phyloP scores from a whole-genome alignment of 1,140 invertebrate species.

The Hydropsyche tenuis region DNA sequence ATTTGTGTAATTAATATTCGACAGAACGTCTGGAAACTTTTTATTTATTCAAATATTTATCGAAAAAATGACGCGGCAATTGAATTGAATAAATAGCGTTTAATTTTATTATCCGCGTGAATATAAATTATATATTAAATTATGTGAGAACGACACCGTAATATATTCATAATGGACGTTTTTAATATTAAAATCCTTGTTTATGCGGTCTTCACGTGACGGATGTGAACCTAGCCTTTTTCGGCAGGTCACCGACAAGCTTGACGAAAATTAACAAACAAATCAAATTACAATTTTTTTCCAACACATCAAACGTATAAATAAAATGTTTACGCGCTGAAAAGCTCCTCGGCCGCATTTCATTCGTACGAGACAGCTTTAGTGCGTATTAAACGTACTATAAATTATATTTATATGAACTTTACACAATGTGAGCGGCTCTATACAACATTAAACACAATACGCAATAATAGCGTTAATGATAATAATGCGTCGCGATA shows the following conservation, averaged over 20 bases:
- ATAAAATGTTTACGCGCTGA: neutral
- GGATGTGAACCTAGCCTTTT: neutral
- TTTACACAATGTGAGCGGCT: conserved; percentile 19
- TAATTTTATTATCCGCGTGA: conserved; percentile 10
- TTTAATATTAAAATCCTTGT: conserved; percentile 18
- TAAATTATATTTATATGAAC: conserved; percentile 33
- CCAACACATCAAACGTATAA: neutral
- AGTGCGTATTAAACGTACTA: conserved; percentile 14
- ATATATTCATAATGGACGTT: conserved; percentile 19
- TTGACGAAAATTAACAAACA: neutral
- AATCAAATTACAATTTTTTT: neutral
- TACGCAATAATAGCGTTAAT: conserved; percentile 9
- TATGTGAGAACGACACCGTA: conserved; percentile 17
- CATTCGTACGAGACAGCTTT: neutral
- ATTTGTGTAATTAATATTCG: no score
- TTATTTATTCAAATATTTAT: conserved; percentile 15
- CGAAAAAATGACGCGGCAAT: neutral
- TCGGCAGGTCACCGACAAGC: no score
- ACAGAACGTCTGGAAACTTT: neutral
- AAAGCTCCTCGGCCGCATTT: neutral
- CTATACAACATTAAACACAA: no score
- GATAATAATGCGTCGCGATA: no score
- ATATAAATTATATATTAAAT: conserved; percentile 22
- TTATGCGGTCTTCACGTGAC: conserved; percentile 11
- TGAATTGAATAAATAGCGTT: neutral